These are phyloP conservation scores for Etheostoma perlongum DNA, from an alignment of 2,797 vertebrate species.

Conservation along the genomic window DNA sequence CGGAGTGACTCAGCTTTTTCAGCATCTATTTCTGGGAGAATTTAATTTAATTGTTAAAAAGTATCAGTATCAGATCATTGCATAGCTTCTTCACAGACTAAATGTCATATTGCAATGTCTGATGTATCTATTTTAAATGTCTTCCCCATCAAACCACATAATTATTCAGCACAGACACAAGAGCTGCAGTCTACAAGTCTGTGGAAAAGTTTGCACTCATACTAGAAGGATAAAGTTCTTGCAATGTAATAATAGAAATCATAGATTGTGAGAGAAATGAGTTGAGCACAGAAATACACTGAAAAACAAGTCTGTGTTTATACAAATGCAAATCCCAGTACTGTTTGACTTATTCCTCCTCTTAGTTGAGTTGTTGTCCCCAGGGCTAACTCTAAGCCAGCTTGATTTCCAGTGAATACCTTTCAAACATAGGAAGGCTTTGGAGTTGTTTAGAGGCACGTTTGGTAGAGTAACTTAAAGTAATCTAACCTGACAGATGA, in stretches of 20 bases:
- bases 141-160: neutral
- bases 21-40: conserved; percentile 13
- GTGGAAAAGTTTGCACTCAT: neutral
- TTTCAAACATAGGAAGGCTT: neutral
- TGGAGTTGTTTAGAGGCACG: neutral
- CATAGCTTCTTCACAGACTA: neutral
- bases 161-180: neutral
- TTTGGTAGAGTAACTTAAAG: neutral
- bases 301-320: neutral
- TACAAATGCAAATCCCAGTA: neutral
- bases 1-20: conserved; percentile 18
- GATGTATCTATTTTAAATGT: neutral
- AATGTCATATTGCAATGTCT: neutral
- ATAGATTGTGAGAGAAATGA: neutral
- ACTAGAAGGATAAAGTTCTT: neutral
- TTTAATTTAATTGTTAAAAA: neutral
- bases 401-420: neutral
- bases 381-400: neutral
- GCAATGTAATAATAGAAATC: neutral
- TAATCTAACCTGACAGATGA: neutral
- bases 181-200: neutral
- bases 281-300: neutral
- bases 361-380: neutral
- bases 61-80: neutral
- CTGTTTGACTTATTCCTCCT: neutral